Base-by-base conservation (phyloP, 2,888 invertebrate species). In the Spilosoma lubricipeda region DNA sequence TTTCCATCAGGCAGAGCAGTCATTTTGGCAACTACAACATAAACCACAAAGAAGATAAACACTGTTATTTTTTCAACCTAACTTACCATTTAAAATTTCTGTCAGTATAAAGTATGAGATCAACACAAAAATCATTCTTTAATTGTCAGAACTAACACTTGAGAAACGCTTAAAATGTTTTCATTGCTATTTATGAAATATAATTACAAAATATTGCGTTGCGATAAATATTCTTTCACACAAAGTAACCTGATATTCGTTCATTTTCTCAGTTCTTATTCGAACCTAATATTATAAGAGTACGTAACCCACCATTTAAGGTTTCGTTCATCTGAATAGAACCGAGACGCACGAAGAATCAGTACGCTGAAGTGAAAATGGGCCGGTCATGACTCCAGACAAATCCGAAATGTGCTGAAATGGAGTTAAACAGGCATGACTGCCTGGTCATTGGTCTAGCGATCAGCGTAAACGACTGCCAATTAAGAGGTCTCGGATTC, bases 91-190 rank as follows among this genome's bases (percentile, higher is more conserved):
- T 13, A 45, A 0, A 70, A 42, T 13, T 15, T 39, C 20, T 39
- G 42, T 63, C 23, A 70, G 42, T 70, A 70, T 27, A 11, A 70
- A 39, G 20, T 42, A 63, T 39, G 27, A 42, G 2, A 39, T 42
- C 27, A 39, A 30, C 18, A 20, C 42, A 42, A 70, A 63, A 70
- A 39, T 63, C 70, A 70, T 70, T 42, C 0, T 70, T 70, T 70
- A 36, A 7, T 56, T 18, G 15, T 39, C 39, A 9, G 36, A 15
- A 36, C 13, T 15, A 69, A 36, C 36, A 52, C 39, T 66, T 42
- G 9, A 48, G 27, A 59, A 27, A 30, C 13, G 0, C 15, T 59
- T 30, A 18, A 15, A 63, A 18, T 30, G 9, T 56, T 63, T 63
- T 63, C 63, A 63, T 63, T 63, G 5, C 59, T 59, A 11, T 59